A percentile compares a stretch with the other conserved stretches of the same genome.
Conservation (phyloP, 2,797 vertebrate genomes). For the Tadarida brasiliensis region DNA sequence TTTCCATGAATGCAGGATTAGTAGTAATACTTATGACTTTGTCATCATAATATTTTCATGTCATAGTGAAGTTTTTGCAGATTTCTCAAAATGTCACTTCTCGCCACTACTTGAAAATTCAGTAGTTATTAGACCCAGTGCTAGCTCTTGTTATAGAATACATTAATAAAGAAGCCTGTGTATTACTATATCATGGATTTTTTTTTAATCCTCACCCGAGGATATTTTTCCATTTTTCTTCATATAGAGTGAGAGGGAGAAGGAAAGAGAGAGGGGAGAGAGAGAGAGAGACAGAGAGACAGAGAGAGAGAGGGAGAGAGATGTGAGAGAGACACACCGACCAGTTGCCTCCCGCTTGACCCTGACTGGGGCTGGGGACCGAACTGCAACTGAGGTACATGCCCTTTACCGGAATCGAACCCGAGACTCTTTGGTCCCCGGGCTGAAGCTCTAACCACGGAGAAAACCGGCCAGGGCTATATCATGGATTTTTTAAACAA, state of each 20-base stretch:
- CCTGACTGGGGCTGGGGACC: too few species aligned
- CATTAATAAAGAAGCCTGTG: not conserved
- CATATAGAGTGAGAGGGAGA: too few species aligned
- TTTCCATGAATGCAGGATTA: not conserved
- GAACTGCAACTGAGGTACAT: too few species aligned
- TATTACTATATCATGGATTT: not conserved
- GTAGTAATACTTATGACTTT: not conserved
- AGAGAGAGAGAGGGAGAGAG: too few species aligned
- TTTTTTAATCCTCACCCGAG: not conserved
- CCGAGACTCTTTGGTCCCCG: too few species aligned
- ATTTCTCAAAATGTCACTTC: not conserved
- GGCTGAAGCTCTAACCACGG: too few species aligned
- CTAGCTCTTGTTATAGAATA: not conserved
- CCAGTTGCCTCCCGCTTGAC: too few species aligned
- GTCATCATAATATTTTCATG: not conserved
- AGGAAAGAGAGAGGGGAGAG: too few species aligned
- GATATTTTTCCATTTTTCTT: too few species aligned
- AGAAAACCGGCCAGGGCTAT: not conserved
- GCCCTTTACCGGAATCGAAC: too few species aligned
- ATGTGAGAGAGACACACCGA: too few species aligned
- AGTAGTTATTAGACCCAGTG: not conserved
- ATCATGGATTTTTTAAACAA: not conserved
- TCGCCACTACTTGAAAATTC: not conserved
- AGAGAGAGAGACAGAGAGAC: too few species aligned
- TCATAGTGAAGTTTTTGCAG: not conserved